phyloP scores from a whole-genome alignment of 23 tunicate genomes.

The Halocynthia aurantium region DNA sequence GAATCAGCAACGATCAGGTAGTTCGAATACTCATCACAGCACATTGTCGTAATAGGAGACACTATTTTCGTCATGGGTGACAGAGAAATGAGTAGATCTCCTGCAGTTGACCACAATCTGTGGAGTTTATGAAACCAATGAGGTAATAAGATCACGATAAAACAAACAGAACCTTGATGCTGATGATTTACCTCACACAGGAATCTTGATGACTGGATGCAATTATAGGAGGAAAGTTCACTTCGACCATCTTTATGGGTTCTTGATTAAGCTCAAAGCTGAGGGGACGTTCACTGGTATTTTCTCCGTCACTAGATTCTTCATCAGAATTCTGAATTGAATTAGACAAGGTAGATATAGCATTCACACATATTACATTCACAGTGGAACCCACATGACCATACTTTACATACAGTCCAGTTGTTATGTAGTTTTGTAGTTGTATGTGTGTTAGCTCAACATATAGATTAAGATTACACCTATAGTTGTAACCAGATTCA shows the following conservation, averaged over 20 bases:
- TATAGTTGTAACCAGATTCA: too few species aligned
- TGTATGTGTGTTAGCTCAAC: too few species aligned
- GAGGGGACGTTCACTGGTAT: constrained; percentile 15
- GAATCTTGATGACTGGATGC: constrained; percentile 84
- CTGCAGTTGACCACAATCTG: constrained; percentile 62
- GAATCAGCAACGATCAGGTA: constrained; percentile 59
- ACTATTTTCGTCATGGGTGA: constrained; percentile 48
- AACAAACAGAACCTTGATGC: not conserved
- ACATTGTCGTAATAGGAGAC: constrained; percentile 63
- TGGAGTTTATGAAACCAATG: not conserved
- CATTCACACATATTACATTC: too few species aligned
- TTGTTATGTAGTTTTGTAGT: too few species aligned
- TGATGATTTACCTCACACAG: constrained; percentile 34
- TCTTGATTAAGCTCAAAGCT: constrained; percentile 47
- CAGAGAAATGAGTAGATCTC: constrained; percentile 49
- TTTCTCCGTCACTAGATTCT: constrained; percentile 21
- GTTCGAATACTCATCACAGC: constrained; percentile 60
- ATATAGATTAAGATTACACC: too few species aligned
- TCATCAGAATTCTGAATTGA: not conserved
- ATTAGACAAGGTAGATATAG: too few species aligned
- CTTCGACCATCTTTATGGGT: constrained; percentile 67
- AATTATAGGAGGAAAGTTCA: constrained; percentile 50
- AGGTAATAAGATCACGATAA: not conserved
- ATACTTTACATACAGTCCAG: too few species aligned
- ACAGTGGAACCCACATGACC: too few species aligned